A percentile compares a stretch with the other conserved stretches of the same genome.
phyloP scores from a whole-genome alignment of 2,888 invertebrate species.

The Gymnoscelis rufifasciata region DNA sequence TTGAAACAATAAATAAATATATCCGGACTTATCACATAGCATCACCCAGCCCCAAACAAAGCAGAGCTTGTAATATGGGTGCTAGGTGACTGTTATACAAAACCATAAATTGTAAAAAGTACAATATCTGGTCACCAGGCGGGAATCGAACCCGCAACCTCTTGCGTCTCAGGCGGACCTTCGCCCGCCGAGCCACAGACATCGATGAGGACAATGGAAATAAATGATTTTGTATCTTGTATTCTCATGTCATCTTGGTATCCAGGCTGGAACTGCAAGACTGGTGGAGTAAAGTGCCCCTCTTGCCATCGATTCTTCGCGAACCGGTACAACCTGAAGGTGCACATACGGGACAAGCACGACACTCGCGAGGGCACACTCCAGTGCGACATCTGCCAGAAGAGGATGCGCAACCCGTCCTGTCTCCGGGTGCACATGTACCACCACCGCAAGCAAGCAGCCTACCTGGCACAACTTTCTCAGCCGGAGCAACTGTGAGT shows the following conservation, averaged over 20 bases:
- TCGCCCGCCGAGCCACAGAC: too few species aligned
- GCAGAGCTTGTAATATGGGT: too few species aligned
- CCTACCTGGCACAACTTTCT: conserved; percentile 63
- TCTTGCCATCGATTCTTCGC: conserved; percentile 82
- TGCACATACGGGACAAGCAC: conserved; percentile 85
- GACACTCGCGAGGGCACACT: conserved; percentile 82
- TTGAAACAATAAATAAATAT: too few species aligned
- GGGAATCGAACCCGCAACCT: too few species aligned
- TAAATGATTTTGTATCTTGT: too few species aligned
- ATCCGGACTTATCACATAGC: too few species aligned
- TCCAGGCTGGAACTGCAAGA: conserved; percentile 69
- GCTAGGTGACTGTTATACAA: too few species aligned
- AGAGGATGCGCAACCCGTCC: conserved; percentile 82
- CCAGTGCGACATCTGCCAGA: conserved; percentile 84
- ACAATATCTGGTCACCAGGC: too few species aligned
- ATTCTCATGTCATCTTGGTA: background rate
- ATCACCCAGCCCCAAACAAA: too few species aligned
- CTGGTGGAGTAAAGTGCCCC: conserved; percentile 80
- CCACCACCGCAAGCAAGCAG: conserved; percentile 81
- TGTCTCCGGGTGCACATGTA: conserved; percentile 83
- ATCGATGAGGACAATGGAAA: too few species aligned
- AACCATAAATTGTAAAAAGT: too few species aligned
- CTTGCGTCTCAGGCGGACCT: too few species aligned
- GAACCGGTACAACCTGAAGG: conserved; percentile 84
- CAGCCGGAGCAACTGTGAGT: conserved; percentile 54